phyloP scores from a whole-genome alignment of 2,888 invertebrate genomes.

The Graphium colonna region DNA sequence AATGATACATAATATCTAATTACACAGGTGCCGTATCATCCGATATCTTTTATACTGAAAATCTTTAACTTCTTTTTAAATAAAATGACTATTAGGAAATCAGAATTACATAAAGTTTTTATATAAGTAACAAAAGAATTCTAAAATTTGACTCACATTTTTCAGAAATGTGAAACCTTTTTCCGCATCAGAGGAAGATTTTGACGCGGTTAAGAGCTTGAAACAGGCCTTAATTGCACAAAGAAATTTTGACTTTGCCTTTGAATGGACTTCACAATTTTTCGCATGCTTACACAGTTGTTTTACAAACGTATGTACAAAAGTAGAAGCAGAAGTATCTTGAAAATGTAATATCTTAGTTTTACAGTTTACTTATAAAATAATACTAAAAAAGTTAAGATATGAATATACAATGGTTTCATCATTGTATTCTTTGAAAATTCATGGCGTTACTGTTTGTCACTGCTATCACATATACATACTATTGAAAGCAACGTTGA shows the following conservation, averaged over 20 bases:
- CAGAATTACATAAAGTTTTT: too few species aligned
- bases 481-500: too few species aligned
- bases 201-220: conserved; percentile 10
- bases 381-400: too few species aligned
- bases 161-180: conserved; percentile 5
- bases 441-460: too few species aligned
- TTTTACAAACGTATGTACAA: not conserved
- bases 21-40: not conserved
- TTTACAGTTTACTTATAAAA: too few species aligned
- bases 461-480: too few species aligned
- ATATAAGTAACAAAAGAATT: conserved; percentile 2
- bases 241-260: conserved; percentile 14
- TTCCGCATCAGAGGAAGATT: not conserved
- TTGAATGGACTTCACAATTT: conserved; percentile 8
- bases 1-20: not conserved
- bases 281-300: conserved; percentile 8
- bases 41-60: not conserved
- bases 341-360: too few species aligned
- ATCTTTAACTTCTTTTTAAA: too few species aligned
- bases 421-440: too few species aligned
- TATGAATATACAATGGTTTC: too few species aligned
- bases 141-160: conserved; percentile 7
- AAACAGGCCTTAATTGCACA: conserved; percentile 15
- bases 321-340: not conserved
- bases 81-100: too few species aligned